Evolutionary conservation across 2,113 vertebrate species (phyloP).

Genomic region (Zosterops borbonicus): DNA sequence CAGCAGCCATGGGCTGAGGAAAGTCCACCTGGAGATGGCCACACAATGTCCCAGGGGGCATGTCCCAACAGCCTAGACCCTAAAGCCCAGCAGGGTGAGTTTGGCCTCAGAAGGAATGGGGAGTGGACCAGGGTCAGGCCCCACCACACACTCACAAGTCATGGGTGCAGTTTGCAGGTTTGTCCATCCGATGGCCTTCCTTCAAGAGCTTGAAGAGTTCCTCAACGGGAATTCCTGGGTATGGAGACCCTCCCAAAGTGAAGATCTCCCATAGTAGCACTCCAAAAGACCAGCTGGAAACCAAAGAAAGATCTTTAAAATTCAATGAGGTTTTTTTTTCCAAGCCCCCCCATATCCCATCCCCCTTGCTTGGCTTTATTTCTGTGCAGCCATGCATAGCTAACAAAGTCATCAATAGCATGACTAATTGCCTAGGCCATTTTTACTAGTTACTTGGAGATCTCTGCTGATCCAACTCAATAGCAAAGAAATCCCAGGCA

Average conservation of each 20-base stretch:
- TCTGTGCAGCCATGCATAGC: slow-evolving; percentile 60
- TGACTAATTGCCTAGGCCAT: slow-evolving; percentile 71
- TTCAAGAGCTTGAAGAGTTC: slow-evolving; percentile 98
- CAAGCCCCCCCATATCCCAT: not conserved
- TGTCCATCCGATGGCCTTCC: slow-evolving; percentile 99
- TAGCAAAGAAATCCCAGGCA: slow-evolving; percentile 69
- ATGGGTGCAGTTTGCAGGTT: slow-evolving; percentile 95
- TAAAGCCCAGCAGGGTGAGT: not conserved
- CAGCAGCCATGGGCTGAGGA: not conserved
- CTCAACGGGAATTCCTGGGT: slow-evolving; percentile 95
- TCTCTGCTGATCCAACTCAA: slow-evolving; percentile 66
- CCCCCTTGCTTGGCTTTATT: slow-evolving; percentile 4
- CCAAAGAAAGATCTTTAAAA: slow-evolving; percentile 59
- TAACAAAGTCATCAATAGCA: slow-evolving; percentile 70
- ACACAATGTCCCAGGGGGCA: fast-evolving
- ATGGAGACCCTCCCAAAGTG: slow-evolving; percentile 94
- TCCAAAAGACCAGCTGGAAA: slow-evolving; percentile 94
- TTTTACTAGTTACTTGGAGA: slow-evolving; percentile 68
- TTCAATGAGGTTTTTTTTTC: slow-evolving; percentile 36
- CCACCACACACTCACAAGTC: slow-evolving; percentile 84
- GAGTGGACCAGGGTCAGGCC: not conserved
- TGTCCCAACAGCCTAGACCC: not conserved
- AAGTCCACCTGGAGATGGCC: not conserved
- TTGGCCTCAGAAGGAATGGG: not conserved
- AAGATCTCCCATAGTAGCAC: slow-evolving; percentile 99